Evolutionary conservation across 2,113 vertebrate species (phyloP).

Genomic region (Notothenia coriiceps): DNA sequence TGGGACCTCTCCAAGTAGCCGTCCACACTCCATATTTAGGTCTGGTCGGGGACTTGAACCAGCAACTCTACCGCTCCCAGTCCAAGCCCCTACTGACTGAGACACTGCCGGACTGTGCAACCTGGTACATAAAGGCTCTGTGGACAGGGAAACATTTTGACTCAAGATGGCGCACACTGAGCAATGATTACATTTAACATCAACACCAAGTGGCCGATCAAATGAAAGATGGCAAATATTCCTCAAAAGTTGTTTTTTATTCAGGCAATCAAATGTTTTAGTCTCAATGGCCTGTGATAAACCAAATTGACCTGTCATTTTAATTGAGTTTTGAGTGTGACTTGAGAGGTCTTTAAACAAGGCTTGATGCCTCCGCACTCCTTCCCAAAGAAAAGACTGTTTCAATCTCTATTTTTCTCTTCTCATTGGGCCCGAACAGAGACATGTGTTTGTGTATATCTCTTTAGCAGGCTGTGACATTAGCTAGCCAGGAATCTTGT

Average conservation of each 20-base stretch:
- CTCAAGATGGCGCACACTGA: too few species aligned
- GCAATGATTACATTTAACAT: too few species aligned
- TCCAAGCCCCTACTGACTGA: too few species aligned
- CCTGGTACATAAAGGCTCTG: too few species aligned
- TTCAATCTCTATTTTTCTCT: not conserved
- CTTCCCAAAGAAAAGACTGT: not conserved
- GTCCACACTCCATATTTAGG: too few species aligned
- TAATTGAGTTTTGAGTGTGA: not conserved
- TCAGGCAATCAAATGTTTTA: not conserved
- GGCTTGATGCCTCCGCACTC: not conserved
- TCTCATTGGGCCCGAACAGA: not conserved
- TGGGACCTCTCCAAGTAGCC: too few species aligned
- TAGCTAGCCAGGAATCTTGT: not conserved
- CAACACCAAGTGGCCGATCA: too few species aligned
- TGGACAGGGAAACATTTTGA: too few species aligned
- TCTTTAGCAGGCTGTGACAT: not conserved
- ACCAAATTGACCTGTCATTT: not conserved
- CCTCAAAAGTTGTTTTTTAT: not conserved
- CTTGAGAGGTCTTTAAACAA: not conserved
- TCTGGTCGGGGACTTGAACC: too few species aligned
- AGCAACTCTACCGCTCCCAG: too few species aligned
- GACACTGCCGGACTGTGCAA: too few species aligned
- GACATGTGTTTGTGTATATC: not conserved
- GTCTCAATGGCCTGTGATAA: not conserved
- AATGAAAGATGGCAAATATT: too few species aligned